Base-by-base conservation (phyloP, 1,140 invertebrate genomes). In the Meloidogyne floridensis region DNA sequence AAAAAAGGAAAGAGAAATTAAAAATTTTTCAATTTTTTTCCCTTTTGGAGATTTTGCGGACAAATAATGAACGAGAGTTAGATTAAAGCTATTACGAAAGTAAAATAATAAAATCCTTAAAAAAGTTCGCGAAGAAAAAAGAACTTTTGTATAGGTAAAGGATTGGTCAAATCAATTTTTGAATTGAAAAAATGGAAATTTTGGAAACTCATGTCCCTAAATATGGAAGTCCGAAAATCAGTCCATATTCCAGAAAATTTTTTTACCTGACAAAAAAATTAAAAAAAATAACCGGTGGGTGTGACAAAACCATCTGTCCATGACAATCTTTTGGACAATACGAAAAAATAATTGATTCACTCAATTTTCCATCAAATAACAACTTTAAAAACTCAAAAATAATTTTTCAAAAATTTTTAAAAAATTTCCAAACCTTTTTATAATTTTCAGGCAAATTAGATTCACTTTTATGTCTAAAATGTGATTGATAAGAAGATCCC, bases 281-380 rank as follows among this genome's bases (percentile, higher is more conserved):
- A 65, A n/a, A 65, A 65, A 7, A n/a, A n/a, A 4, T 6, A 18
- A 54, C 59, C 15, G 59, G n/a, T 65, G 5, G n/a, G 0, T 65
- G 59, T n/a, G 59, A 65, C 7, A 65, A n/a, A n/a, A 65, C 59
- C 59, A 65, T 65, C 91, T 99, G 97, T 88, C 95, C 95, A 91
- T 99, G 96, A 90, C 92, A 93, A 75, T 97, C 97, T 87, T 99
- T 97, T 74, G 98, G 97, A 92, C 98, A 99, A 92, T 99, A 99
- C 94, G 98, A 97, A 91, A 99, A 98, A 87, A 99, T 95, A 89
- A 99, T 95, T 85, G 95, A 94, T 87, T 93, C 94, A 82, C 96
- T 97, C 87, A 99, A 92, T 92, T 97, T 97, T 81, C 96, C 96
- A 92, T 99, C 97, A 92, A 98, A 99, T 85, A 99, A 92, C 82